Conservation (phyloP, 2,888 invertebrate species). For the Cosmia pyralina region DNA sequence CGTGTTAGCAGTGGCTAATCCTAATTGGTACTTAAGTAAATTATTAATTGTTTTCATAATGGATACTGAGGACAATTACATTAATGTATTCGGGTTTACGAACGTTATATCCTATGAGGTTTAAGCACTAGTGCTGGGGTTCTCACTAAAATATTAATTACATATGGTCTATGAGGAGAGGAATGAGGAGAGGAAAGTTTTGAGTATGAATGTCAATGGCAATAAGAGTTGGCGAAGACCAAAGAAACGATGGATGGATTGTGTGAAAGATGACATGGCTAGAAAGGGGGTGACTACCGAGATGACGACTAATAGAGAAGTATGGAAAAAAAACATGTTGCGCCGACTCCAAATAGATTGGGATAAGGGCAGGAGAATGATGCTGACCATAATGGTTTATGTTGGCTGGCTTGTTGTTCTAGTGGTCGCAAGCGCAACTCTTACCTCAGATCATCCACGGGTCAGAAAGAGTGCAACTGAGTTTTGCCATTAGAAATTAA, state of each 20-base stretch:
- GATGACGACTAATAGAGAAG: no score
- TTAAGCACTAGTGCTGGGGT: constrained; percentile 2
- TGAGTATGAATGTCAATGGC: no score
- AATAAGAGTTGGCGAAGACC: no score
- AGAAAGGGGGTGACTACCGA: no score
- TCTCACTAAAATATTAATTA: constrained; percentile 25
- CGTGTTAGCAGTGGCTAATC: constrained; percentile 21
- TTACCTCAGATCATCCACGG: neutral
- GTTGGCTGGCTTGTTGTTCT: neutral
- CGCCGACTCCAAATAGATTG: no score
- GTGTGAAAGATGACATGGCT: no score
- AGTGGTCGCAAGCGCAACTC: neutral
- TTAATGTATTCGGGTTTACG: constrained; percentile 34
- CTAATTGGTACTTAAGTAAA: constrained; percentile 41
- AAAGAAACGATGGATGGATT: no score
- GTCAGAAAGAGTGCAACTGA: neutral
- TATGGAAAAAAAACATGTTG: no score
- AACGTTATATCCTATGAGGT: constrained; percentile 10
- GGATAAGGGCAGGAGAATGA: no score
- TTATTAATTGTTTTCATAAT: constrained; percentile 46
- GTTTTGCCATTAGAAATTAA: no score
- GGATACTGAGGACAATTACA: constrained; percentile 19
- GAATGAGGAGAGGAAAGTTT: no score
- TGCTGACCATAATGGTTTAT: neutral
- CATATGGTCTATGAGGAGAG: no score